These are phyloP conservation scores for Ichneumon xanthorius DNA, from an alignment of 2,888 invertebrate genomes.

Conservation along the genomic window DNA sequence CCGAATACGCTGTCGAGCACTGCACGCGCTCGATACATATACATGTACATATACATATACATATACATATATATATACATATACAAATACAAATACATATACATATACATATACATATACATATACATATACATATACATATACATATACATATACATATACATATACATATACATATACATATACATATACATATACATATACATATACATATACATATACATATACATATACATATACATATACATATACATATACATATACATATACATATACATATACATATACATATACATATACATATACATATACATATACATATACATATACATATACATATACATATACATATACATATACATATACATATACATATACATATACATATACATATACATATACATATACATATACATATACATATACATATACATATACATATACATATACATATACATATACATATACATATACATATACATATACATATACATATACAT, in stretches of 20 bases:
- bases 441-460: neutral
- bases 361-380: neutral
- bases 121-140: neutral
- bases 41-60: neutral
- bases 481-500: neutral
- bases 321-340: neutral
- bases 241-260: neutral
- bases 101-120: no score
- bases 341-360: neutral
- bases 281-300: no score
- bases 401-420: neutral
- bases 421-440: no score
- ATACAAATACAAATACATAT: neutral
- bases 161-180: neutral
- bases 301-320: neutral
- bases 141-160: neutral
- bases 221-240: neutral
- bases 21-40: neutral
- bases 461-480: neutral
- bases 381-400: neutral
- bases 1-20: slow-evolving; percentile 40
- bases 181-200: no score
- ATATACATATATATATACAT: neutral
- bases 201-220: neutral
- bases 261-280: neutral